Base-by-base conservation (phyloP, 2,113 vertebrate species). In the Turdus rufiventris region DNA sequence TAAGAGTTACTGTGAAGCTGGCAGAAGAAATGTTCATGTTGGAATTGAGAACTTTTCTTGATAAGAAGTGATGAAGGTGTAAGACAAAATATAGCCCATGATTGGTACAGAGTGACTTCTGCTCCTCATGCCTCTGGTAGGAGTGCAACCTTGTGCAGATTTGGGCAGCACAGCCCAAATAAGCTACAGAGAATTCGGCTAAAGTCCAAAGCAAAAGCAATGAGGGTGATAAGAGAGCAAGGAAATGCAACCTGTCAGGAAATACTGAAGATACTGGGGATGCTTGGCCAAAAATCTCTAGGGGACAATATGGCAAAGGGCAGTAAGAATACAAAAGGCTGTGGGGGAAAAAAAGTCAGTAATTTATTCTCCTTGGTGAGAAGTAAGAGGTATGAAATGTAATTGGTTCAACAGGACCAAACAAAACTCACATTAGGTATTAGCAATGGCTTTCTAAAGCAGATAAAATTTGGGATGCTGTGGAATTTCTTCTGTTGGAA, bases 1-100 rank as follows among this genome's bases (percentile, higher is more conserved):
- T 94, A 63, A 76, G 78, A 81, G 40, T 56, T 79, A 12, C 74
- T 92, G 51, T 91, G 83, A 93, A 93, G 63, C 71, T 93, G 62
- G 51, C 88, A 67, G 63, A 80, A 94, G 65, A 74, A 87, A 36
- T 61, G n/a, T 65, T 82, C 48, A 20, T 5, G 7, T 61, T 75
- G 62, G 68, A 75, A 88, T 78, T 40, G 88, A 76, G 82, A 81
- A 31, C 26, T 84, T 88, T 88, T 70, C 57, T 84, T 90, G 70
- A 18, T 75, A 53, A 29, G n/a, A 58, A 29, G 33, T 65, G 65
- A 24, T 34, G 43, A 95, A 75, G 47, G 14, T 14, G 6, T 66
- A 70, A 62, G 28, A 47, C 19, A 82, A 74, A 74, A 88, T 43
- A 33, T 1, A 70, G 36, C 17, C 12, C 6, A 0, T 26, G n/a